Evolutionary conservation across 2,797 vertebrate genomes (phyloP), one percentile per base, ranked within the genome.

Genomic region (Mormyrops boulengeri): DNA sequence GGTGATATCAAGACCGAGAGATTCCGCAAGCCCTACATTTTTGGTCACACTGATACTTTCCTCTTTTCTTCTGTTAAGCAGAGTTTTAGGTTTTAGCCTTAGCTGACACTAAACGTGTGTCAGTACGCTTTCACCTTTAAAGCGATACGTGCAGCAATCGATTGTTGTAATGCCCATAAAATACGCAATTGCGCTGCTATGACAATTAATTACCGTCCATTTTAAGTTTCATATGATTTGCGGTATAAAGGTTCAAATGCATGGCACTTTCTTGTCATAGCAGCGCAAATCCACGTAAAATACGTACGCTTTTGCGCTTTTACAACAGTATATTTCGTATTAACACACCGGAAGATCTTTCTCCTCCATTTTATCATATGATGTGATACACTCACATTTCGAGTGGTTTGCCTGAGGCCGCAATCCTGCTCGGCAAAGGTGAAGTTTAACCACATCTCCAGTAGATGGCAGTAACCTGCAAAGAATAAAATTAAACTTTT

Each of bases 381-480:
- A 19, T 77, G 17, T 44, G 38, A 80, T 44, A 80, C 17, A 80
- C 38, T n/a, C 73, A 9, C 38, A 44, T 80, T 44, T 80, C 38
- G 14, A 44, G 0, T n/a, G 38, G 38, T n/a, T 19, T 44, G 73
- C 6, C 5, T 19, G 38, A 44, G 6, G 38, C 73, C 17, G 11
- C 73, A 80, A n/a, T 80, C 6, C 34, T 17, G 34, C 38, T 80
- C 12, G 17, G 14, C 17, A n/a, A 44, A 80, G 38, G 73, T n/a
- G 73, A 44, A 44, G 17, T 44, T 80, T 5, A 9, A 14, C 11
- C 47, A 14, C 53, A 86, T 86, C 9, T 30, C 49, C 84, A 86
- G 50, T 30, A 86, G 84, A 53, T 86, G 84, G 47, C 84, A 86
- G 84, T 86, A 86, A 86, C 47, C n/a, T 17, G 49, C 26, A 30